These are phyloP conservation scores for Mola mola DNA, from an alignment of 2,113 vertebrate species.

Conservation along the genomic window DNA sequence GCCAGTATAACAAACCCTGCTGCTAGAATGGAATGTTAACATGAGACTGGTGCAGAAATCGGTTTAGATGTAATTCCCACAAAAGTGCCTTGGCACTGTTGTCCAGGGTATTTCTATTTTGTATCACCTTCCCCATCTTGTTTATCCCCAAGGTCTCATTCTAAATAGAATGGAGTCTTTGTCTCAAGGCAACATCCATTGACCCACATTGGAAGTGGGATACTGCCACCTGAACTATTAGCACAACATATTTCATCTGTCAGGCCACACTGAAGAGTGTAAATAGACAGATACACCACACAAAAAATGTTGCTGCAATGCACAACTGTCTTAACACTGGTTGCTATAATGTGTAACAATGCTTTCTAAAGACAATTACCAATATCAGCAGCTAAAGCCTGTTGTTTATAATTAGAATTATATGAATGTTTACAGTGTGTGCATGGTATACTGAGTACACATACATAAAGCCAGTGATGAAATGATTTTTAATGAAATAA, in stretches of 20 bases:
- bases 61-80: conserved; percentile 74
- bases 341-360: background rate
- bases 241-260: conserved; percentile 49
- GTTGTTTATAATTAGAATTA: too few species aligned
- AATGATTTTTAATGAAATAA: too few species aligned
- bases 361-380: background rate
- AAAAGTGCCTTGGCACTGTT: conserved; percentile 45
- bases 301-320: conserved; percentile 10
- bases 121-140: conserved; percentile 71
- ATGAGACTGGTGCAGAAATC: conserved; percentile 67
- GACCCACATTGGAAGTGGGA: conserved; percentile 72
- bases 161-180: conserved; percentile 73
- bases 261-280: conserved; percentile 36
- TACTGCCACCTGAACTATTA: conserved; percentile 48
- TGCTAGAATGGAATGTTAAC: conserved; percentile 65
- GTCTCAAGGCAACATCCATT: conserved; percentile 70
- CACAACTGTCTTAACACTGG: background rate
- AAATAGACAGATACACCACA: conserved; percentile 19
- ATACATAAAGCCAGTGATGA: too few species aligned
- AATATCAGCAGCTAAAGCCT: too few species aligned
- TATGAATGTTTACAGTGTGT: too few species aligned
- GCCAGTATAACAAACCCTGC: conserved; percentile 39
- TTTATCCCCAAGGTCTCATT: conserved; percentile 68
- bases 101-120: conserved; percentile 69
- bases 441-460: too few species aligned